Percentiles rank a stretch among this genome's conserved stretches.
phyloP scores from a whole-genome alignment of 2,113 vertebrate species.

The Microcebus lehilahytsara region DNA sequence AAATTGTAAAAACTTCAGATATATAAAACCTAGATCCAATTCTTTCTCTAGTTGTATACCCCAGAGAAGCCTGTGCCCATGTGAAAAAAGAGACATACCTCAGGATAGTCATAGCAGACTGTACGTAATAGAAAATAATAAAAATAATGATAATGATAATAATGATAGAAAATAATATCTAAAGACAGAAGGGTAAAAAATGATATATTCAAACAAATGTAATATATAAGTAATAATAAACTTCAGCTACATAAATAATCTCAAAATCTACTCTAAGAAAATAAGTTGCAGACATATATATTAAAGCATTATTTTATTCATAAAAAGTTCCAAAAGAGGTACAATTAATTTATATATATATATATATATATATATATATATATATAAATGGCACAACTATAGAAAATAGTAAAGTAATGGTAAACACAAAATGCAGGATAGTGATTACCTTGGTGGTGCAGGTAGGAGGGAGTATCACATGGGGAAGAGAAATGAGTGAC shows the following conservation, averaged over 20 bases:
- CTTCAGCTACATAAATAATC: neutral
- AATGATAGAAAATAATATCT: neutral
- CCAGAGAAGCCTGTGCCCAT: neutral
- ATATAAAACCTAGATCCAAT: neutral
- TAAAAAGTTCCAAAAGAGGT: neutral
- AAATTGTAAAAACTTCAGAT: neutral
- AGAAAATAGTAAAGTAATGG: neutral
- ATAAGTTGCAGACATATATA: neutral
- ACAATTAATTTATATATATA: neutral
- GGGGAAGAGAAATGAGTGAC: neutral
- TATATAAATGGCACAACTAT: neutral
- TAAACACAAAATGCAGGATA: neutral
- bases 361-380: neutral
- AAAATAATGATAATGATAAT: neutral
- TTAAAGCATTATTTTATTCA: neutral
- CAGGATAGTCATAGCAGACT: neutral
- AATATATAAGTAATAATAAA: neutral
- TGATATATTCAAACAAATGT: neutral
- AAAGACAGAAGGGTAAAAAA: neutral
- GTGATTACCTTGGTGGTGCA: neutral
- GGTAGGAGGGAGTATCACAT: neutral
- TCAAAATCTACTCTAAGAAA: neutral
- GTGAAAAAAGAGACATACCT: neutral
- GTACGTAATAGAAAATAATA: neutral
- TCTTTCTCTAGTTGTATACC: neutral